Percentiles rank a stretch among this genome's conserved stretches.
Conservation (phyloP, 2,888 invertebrate species). For the Maniola hyperantus region DNA sequence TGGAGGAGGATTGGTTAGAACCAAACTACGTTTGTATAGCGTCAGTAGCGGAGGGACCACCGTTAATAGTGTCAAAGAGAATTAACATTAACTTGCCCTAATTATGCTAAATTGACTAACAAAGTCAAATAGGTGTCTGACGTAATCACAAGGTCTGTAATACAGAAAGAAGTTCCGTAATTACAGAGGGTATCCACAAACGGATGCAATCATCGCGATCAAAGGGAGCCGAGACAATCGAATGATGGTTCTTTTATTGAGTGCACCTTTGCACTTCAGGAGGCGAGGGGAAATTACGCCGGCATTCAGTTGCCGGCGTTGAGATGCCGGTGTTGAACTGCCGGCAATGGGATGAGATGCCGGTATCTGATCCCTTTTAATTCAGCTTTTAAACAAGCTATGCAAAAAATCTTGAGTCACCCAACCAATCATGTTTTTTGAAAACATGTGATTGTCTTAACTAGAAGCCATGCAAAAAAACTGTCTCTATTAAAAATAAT, state of each 20-base stretch:
- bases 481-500: no score
- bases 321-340: neutral
- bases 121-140: conserved; percentile 6
- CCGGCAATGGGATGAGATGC: neutral
- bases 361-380: no score
- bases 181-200: conserved; percentile 14
- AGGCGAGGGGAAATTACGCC: conserved; percentile 30
- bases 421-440: no score
- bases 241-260: conserved; percentile 34
- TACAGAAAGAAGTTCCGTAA: conserved; percentile 1
- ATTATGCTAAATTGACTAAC: conserved; percentile 8
- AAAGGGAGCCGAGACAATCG: conserved; percentile 31
- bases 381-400: no score
- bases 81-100: neutral
- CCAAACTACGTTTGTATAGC: no score
- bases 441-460: no score
- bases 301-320: conserved; percentile 7
- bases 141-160: conserved; percentile 13
- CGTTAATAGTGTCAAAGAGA: neutral
- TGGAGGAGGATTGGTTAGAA: no score
- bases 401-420: no score
- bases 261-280: conserved; percentile 27
- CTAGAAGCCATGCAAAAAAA: no score
- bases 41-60: no score
- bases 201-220: conserved; percentile 18